Evolutionary conservation across 1,140 invertebrate species (phyloP).

Genomic region (Oedothorax gibbosus): DNA sequence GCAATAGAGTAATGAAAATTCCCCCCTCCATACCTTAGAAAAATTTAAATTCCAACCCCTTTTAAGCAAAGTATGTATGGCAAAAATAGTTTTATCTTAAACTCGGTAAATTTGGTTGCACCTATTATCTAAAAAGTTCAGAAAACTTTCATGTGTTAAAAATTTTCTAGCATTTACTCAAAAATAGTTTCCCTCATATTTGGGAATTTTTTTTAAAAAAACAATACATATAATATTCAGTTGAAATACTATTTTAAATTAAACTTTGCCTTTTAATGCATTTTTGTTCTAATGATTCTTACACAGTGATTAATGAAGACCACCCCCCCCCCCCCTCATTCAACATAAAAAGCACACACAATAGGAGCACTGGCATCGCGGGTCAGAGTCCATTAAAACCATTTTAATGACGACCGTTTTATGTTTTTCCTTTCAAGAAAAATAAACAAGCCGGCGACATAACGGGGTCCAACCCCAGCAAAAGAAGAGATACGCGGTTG

Average conservation of each 20-base stretch:
- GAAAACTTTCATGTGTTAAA: no score
- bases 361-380: slow-evolving; percentile 16
- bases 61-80: no score
- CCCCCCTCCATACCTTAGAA: no score
- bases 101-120: no score
- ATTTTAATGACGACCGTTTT: slow-evolving; percentile 58
- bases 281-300: neutral
- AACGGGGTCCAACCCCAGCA: neutral
- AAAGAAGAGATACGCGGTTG: slow-evolving; percentile 19
- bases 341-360: neutral
- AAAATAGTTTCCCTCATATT: no score
- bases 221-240: neutral
- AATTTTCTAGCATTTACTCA: no score
- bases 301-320: slow-evolving; percentile 7
- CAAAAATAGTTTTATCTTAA: no score
- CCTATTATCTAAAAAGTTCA: no score
- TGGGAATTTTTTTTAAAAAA: neutral
- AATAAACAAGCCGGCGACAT: slow-evolving; percentile 46
- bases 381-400: slow-evolving; percentile 59
- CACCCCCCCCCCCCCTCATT: neutral
- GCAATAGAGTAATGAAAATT: no score
- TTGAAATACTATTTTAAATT: neutral
- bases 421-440: slow-evolving; percentile 30
- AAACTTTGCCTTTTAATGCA: neutral
- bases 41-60: no score